Conservation (phyloP, 2,888 invertebrate genomes). For the Cataglyphis cursor region DNA sequence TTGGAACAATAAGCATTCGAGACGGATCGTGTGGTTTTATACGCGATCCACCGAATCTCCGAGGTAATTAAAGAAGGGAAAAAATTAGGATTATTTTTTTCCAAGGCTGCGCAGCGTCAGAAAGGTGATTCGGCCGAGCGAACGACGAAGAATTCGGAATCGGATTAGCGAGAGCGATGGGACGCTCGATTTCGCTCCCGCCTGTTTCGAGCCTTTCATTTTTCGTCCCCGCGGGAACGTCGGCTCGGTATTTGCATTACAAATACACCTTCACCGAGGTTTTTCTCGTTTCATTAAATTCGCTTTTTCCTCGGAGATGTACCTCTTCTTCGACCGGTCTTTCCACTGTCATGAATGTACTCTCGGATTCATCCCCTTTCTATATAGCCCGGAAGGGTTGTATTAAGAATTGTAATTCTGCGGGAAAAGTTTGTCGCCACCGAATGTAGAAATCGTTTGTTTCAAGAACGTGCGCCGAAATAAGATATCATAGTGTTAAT, state of each 20-base stretch:
- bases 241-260: constrained; percentile 80
- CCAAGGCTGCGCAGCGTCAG: constrained; percentile 50
- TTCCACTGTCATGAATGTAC: constrained; percentile 50
- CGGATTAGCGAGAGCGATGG: constrained; percentile 75
- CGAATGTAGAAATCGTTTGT: constrained; percentile 59
- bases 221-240: constrained; percentile 70
- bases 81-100: constrained; percentile 71
- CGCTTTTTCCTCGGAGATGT: constrained; percentile 63
- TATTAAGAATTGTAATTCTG: constrained; percentile 78
- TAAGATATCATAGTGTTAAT: constrained; percentile 34
- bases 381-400: constrained; percentile 72
- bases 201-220: constrained; percentile 76
- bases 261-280: constrained; percentile 72
- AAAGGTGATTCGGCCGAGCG: constrained; percentile 64
- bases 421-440: constrained; percentile 49
- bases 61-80: constrained; percentile 72
- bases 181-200: constrained; percentile 70
- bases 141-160: constrained; percentile 80
- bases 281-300: constrained; percentile 81
- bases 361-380: constrained; percentile 58
- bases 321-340: constrained; percentile 27
- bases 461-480: constrained; percentile 67
- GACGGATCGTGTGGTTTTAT: constrained; percentile 34
- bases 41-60: constrained; percentile 63
- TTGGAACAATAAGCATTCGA: constrained; percentile 68